Conservation (phyloP, 2,113 vertebrate species). For the Heteronetta atricapilla region DNA sequence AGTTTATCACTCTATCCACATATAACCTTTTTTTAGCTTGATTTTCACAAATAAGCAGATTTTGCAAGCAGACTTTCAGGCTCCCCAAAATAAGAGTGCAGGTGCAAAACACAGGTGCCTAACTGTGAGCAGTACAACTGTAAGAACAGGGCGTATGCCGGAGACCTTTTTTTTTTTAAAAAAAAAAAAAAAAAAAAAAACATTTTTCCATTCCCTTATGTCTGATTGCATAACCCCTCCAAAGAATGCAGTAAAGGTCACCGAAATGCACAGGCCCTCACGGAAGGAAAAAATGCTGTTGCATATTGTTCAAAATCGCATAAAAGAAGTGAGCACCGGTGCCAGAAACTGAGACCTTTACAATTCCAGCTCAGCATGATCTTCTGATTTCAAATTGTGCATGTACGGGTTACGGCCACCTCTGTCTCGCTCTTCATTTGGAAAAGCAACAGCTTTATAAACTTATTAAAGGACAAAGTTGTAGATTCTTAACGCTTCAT, state of each 20-base stretch:
- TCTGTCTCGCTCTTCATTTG: not conserved
- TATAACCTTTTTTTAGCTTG: not conserved
- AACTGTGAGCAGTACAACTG: not conserved
- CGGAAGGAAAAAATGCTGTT: not conserved
- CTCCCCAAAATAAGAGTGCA: not conserved
- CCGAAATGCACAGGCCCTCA: not conserved
- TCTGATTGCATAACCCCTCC: not conserved
- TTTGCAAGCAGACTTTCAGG: not conserved
- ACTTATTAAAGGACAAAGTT: not conserved
- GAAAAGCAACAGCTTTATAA: not conserved
- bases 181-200: not conserved
- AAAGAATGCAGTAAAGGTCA: slow-evolving; percentile 4
- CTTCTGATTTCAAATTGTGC: not conserved
- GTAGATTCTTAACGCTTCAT: slow-evolving; percentile 1
- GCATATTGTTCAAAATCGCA: not conserved
- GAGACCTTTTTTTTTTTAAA: not conserved
- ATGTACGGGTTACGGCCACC: not conserved
- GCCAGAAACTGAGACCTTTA: not conserved
- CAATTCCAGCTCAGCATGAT: not conserved
- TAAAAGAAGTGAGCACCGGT: not conserved
- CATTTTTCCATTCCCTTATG: not conserved
- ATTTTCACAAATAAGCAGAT: not conserved
- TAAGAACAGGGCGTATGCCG: not conserved
- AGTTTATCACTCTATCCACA: not conserved
- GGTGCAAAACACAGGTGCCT: not conserved